A percentile compares a stretch with the other conserved stretches of the same genome.
These are phyloP conservation scores for Nothocercus nigrocapillus DNA, from an alignment of 2,113 vertebrate genomes.

Conservation along the genomic window DNA sequence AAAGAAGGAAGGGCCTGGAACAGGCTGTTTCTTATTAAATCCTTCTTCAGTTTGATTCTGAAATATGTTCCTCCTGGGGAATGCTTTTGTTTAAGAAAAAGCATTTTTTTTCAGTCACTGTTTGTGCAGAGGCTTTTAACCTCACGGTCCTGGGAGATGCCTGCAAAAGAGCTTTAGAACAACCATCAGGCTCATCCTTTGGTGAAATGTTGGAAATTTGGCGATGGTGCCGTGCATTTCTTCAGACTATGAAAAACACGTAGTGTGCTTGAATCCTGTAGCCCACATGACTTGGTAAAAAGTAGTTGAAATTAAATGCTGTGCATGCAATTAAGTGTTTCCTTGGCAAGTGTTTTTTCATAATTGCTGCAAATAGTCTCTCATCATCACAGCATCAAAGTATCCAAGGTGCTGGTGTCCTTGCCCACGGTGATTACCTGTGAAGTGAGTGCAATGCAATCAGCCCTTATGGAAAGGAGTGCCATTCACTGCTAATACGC, in stretches of 20 bases:
- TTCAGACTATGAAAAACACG: background rate
- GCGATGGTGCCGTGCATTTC: background rate
- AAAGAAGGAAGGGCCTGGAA: slow-evolving; percentile 45
- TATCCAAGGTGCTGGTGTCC: background rate
- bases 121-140: slow-evolving; percentile 2
- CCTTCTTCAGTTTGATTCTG: slow-evolving; percentile 25
- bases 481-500: background rate
- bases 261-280: background rate
- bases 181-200: background rate
- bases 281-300: rapidly evolving
- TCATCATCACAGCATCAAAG: background rate
- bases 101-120: slow-evolving; percentile 12
- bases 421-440: background rate
- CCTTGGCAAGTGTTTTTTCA: background rate
- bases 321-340: background rate
- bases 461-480: background rate
- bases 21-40: slow-evolving; percentile 51
- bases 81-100: slow-evolving; percentile 50
- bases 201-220: background rate
- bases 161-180: background rate
- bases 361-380: background rate
- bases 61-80: background rate
- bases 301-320: background rate
- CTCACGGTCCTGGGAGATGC: background rate
- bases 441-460: background rate